phyloP scores from a whole-genome alignment of 2,888 invertebrate species.

The Archips crataeganus region DNA sequence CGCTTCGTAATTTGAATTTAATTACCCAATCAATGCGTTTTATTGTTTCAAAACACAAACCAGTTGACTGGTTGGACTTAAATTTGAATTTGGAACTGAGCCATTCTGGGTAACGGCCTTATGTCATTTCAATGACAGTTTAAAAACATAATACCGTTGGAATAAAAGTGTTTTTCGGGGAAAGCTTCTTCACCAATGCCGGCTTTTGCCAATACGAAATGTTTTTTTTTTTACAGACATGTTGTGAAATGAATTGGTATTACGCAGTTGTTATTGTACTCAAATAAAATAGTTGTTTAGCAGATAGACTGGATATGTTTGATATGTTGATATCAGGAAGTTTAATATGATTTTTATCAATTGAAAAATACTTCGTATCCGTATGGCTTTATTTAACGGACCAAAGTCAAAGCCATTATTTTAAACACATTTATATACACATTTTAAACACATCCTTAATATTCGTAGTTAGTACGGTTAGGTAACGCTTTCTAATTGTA shows the following conservation, averaged over 20 bases:
- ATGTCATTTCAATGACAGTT: constrained; percentile 69
- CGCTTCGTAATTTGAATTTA: constrained; percentile 36
- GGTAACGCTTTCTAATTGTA: no score
- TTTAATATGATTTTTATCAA: neutral
- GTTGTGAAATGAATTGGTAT: neutral
- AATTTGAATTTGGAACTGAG: constrained; percentile 58
- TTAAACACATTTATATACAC: neutral
- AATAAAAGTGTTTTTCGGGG: constrained; percentile 12
- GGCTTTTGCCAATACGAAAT: neutral
- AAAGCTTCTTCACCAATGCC: neutral
- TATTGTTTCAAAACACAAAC: neutral
- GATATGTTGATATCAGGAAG: neutral
- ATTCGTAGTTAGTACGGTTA: no score
- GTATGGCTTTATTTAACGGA: neutral
- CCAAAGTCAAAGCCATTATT: neutral
- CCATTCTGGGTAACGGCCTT: constrained; percentile 72
- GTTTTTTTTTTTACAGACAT: neutral
- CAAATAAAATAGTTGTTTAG: neutral
- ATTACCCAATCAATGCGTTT: constrained; percentile 22
- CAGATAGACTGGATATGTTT: neutral
- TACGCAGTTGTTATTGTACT: neutral
- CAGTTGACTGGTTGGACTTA: constrained; percentile 20
- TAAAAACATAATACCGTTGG: constrained; percentile 54
- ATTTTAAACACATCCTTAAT: neutral
- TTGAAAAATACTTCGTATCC: neutral